phyloP scores from a whole-genome alignment of 2,113 vertebrate species.

The Lichenostomus cassidix region DNA sequence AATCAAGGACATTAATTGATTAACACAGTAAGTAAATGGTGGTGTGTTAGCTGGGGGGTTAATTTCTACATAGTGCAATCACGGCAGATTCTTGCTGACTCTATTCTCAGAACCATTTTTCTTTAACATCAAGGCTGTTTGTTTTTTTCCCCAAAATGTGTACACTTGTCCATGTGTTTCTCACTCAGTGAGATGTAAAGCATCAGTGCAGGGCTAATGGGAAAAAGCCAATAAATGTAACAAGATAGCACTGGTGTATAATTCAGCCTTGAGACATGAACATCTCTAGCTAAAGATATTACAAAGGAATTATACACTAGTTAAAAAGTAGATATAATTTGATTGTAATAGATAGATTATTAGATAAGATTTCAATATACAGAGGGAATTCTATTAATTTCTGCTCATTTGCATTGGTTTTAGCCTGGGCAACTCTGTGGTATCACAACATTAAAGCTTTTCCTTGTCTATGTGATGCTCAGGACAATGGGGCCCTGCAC shows the following conservation, averaged over 20 bases:
- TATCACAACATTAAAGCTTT: background rate
- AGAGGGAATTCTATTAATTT: background rate
- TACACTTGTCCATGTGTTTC: background rate
- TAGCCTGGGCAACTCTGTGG: background rate
- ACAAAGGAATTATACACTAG: background rate
- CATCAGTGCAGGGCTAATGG: background rate
- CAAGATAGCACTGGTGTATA: background rate
- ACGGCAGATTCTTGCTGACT: background rate
- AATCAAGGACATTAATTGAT: slow-evolving; percentile 17
- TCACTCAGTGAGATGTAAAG: background rate
- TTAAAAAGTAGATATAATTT: slow-evolving; percentile 1
- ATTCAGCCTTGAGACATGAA: background rate
- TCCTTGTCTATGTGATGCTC: background rate
- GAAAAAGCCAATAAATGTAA: background rate
- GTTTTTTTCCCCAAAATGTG: background rate
- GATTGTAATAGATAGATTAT: background rate
- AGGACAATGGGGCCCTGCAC: background rate
- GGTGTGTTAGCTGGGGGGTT: background rate
- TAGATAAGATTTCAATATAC: background rate
- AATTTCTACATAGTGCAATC: background rate
- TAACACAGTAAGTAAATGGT: background rate
- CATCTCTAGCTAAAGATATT: background rate
- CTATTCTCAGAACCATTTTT: background rate
- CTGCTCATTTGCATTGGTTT: background rate
- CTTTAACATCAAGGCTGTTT: background rate